A percentile compares a stretch with the other conserved stretches of the same genome.
phyloP scores from a whole-genome alignment of 2,797 vertebrate species.

The Trachurus trachurus region DNA sequence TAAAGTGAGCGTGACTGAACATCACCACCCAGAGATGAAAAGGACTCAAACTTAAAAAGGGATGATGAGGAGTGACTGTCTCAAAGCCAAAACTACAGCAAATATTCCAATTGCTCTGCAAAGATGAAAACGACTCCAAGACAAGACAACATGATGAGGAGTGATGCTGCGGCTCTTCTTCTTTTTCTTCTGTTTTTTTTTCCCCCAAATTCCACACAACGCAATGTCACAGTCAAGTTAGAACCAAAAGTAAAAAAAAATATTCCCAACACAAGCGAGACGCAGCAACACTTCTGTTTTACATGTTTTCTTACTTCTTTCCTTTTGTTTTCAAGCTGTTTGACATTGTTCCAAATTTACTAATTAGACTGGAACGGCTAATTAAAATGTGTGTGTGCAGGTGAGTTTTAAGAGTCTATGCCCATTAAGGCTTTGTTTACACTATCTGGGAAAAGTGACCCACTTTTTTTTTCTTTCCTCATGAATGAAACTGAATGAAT shows the following conservation, averaged over 20 bases:
- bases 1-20: constrained; percentile 21
- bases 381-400: constrained; percentile 5
- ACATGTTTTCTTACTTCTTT: neutral
- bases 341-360: neutral
- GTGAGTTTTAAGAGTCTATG: constrained; percentile 1
- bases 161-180: neutral
- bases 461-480: constrained; percentile 2
- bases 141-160: constrained; percentile 15
- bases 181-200: neutral
- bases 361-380: neutral
- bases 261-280: neutral
- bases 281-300: neutral
- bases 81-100: constrained; percentile 18
- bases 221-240: neutral
- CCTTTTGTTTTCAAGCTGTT: constrained; percentile 9
- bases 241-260: neutral
- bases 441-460: neutral
- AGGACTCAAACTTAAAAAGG: constrained; percentile 43
- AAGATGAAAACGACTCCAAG: constrained; percentile 34
- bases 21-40: constrained; percentile 45
- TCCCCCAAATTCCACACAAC: neutral
- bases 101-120: constrained; percentile 21
- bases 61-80: constrained; percentile 34
- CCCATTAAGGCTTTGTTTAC: constrained; percentile 11
- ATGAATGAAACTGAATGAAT: constrained; percentile 2